A percentile compares a stretch with the other conserved stretches of the same genome.
Evolutionary conservation across 2,113 vertebrate genomes (phyloP).

Genomic region (Carassius carassius): DNA sequence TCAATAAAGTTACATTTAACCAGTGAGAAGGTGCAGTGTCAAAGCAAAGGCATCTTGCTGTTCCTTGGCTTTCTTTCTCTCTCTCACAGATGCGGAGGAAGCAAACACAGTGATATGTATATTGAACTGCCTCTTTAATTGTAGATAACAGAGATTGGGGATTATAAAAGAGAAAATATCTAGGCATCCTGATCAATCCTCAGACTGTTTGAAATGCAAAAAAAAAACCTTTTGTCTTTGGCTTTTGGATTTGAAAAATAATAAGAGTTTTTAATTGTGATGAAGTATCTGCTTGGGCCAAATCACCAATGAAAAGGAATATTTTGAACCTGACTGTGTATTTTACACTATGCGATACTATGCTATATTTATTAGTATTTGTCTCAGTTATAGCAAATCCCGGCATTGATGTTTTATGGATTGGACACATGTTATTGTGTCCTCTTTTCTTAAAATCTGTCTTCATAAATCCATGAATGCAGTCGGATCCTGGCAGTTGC

Average conservation of each 20-base stretch:
- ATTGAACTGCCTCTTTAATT: slow-evolving; percentile 52
- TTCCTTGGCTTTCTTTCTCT: slow-evolving; percentile 13
- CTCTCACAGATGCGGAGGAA: slow-evolving; percentile 57
- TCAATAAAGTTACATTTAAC: neutral
- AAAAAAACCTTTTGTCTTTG: neutral
- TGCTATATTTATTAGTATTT: neutral
- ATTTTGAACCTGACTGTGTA: neutral
- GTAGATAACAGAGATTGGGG: slow-evolving; percentile 20
- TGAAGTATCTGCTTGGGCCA: neutral
- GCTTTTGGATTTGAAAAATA: neutral
- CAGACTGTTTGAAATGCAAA: slow-evolving; percentile 18
- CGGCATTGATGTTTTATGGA: neutral
- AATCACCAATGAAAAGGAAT: neutral
- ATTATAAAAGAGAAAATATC: slow-evolving; percentile 34
- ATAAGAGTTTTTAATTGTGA: neutral
- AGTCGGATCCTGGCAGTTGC: slow-evolving; percentile 45
- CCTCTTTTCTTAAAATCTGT: slow-evolving; percentile 12
- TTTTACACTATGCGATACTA: neutral
- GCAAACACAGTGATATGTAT: slow-evolving; percentile 52
- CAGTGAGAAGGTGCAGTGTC: neutral
- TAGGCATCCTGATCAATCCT: slow-evolving; percentile 1
- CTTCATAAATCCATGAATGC: slow-evolving; percentile 24
- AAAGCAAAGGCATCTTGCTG: neutral
- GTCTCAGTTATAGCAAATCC: neutral
- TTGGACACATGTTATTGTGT: slow-evolving; percentile 13